A percentile compares a stretch with the other conserved stretches of the same genome.
Conservation (phyloP, 2,888 invertebrate species). For the Drosophila mettleri region DNA sequence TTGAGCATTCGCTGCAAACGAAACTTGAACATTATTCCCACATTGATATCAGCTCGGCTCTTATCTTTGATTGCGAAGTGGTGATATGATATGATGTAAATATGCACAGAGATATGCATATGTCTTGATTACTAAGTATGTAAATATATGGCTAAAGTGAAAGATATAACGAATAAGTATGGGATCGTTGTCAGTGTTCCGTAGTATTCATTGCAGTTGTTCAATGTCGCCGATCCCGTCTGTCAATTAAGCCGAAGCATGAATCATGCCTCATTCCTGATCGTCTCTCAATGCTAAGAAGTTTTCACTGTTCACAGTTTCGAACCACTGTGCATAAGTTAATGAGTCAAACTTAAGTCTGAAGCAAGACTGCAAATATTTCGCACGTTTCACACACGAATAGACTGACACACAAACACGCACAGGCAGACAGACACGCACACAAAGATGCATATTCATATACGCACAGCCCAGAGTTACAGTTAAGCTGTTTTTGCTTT, state of each 20-base stretch:
- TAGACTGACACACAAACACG: slow-evolving; percentile 3
- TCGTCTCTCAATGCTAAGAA: slow-evolving; percentile 33
- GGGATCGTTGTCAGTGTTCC: slow-evolving; percentile 6
- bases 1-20: not conserved
- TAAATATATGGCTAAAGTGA: slow-evolving; percentile 40
- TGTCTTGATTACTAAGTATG: slow-evolving; percentile 16
- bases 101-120: slow-evolving; percentile 21
- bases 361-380: slow-evolving; percentile 61
- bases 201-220: slow-evolving; percentile 32
- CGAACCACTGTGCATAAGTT: slow-evolving; percentile 59
- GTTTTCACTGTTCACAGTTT: slow-evolving; percentile 31
- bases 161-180: slow-evolving; percentile 19
- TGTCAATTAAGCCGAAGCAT: slow-evolving; percentile 44
- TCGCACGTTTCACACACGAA: slow-evolving; percentile 64
- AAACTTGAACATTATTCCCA: not conserved
- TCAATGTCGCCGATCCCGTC: slow-evolving; percentile 55
- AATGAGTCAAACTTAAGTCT: slow-evolving; percentile 67
- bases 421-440: not conserved
- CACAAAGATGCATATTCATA: slow-evolving; percentile 6
- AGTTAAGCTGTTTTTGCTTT: slow-evolving; percentile 54
- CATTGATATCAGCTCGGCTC: not conserved
- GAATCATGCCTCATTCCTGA: slow-evolving; percentile 52
- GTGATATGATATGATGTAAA: not conserved
- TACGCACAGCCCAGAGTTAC: slow-evolving; percentile 43
- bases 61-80: not conserved